phyloP scores from a whole-genome alignment of 2,797 vertebrate species.

The Rachycentron canadum region DNA sequence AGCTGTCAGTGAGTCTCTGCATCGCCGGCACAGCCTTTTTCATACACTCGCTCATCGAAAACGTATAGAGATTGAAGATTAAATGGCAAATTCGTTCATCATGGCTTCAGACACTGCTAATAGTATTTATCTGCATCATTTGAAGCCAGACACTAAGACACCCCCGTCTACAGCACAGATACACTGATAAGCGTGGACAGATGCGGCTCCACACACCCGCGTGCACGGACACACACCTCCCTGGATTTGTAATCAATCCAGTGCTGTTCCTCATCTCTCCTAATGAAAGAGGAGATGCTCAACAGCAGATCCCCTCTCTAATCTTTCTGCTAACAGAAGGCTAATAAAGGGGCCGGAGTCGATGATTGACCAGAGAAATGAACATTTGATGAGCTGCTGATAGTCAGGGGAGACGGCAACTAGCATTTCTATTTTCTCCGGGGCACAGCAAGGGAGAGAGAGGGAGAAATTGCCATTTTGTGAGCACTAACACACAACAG shows the following conservation, averaged over 20 bases:
- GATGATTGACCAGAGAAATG: conserved; percentile 62
- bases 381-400: conserved; percentile 56
- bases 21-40: background rate
- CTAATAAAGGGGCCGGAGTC: conserved; percentile 58
- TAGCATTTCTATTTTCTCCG: conserved; percentile 25
- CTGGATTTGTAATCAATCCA: conserved; percentile 32
- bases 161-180: too few species aligned
- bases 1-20: too few species aligned
- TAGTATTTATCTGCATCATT: background rate
- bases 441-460: background rate
- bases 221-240: background rate
- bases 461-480: conserved; percentile 3
- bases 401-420: conserved; percentile 1
- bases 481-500: background rate
- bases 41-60: background rate
- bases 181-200: too few species aligned
- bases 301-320: conserved; percentile 41
- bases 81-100: background rate
- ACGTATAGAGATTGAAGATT: background rate
- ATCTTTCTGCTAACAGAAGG: conserved; percentile 54
- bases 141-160: too few species aligned
- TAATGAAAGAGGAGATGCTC: conserved; percentile 62
- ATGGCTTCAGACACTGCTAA: background rate
- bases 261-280: conserved; percentile 27
- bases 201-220: background rate